A percentile compares a stretch with the other conserved stretches of the same genome.
These are phyloP conservation scores for Andrena fulva DNA, from an alignment of 2,888 invertebrate genomes.

Conservation along the genomic window DNA sequence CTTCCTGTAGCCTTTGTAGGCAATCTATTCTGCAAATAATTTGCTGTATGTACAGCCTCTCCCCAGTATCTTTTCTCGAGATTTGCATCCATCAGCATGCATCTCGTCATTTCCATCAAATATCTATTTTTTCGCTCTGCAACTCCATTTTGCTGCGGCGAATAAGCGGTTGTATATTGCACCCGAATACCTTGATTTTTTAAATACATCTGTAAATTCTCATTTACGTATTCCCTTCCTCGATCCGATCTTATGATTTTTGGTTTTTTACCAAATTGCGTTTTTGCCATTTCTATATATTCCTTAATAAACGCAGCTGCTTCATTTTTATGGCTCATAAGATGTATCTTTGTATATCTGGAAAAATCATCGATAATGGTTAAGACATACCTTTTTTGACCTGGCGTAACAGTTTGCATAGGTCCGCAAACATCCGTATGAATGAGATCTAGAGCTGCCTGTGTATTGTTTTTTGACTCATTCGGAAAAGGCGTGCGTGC, in stretches of 20 bases:
- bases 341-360: background rate
- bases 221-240: background rate
- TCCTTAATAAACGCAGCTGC: background rate
- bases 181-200: background rate
- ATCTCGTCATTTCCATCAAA: too few relatives aligned
- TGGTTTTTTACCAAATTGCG: background rate
- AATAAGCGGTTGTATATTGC: too few relatives aligned
- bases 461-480: background rate
- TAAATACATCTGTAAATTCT: background rate
- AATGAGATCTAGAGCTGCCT: background rate
- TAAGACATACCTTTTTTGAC: background rate
- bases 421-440: background rate
- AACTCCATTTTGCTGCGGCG: too few relatives aligned
- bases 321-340: background rate
- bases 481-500: background rate
- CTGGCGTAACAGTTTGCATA: background rate
- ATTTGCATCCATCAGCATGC: too few relatives aligned
- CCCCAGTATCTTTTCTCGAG: too few relatives aligned
- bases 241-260: background rate
- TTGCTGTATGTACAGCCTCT: too few relatives aligned
- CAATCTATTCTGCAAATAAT: too few relatives aligned
- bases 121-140: too few relatives aligned
- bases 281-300: background rate
- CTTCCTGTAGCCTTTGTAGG: too few relatives aligned
- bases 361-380: background rate